These are phyloP conservation scores for Calypte anna DNA, from an alignment of 2,113 vertebrate genomes.

Conservation along the genomic window DNA sequence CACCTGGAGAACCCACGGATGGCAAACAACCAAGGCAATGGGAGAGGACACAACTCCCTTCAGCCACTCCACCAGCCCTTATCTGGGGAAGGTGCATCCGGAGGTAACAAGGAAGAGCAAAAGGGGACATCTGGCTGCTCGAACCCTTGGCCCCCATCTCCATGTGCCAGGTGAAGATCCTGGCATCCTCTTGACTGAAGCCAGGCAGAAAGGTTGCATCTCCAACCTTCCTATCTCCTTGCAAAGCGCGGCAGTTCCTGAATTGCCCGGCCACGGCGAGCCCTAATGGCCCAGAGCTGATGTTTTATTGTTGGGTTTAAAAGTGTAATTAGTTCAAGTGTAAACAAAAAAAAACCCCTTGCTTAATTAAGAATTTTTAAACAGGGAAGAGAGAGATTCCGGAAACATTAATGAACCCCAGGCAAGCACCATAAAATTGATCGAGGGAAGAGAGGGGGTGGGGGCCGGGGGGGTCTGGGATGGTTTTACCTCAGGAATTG, in stretches of 20 bases:
- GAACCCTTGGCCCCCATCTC: conserved; percentile 68
- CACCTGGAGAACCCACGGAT: not conserved
- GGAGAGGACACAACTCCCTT: not conserved
- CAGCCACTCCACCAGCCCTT: not conserved
- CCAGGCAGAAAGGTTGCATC: conserved; percentile 72
- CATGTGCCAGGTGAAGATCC: conserved; percentile 52
- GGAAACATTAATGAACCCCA: conserved; percentile 79
- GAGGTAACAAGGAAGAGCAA: conserved; percentile 64
- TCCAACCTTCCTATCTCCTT: conserved; percentile 77
- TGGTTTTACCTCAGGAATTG: conserved; percentile 33
- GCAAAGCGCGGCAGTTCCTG: conserved; percentile 78
- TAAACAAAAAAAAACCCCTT: conserved; percentile 85
- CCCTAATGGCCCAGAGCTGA: conserved; percentile 84
- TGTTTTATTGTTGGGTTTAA: conserved; percentile 90
- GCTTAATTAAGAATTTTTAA: conserved; percentile 92
- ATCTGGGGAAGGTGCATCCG: conserved; percentile 31
- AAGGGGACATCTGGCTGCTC: conserved; percentile 64
- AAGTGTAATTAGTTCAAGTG: conserved; percentile 91
- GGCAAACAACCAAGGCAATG: not conserved
- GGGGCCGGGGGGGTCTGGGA: conserved; percentile 25
- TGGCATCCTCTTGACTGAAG: conserved; percentile 80
- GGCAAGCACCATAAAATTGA: conserved; percentile 85
- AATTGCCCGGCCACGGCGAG: conserved; percentile 73
- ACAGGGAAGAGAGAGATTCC: conserved; percentile 81
- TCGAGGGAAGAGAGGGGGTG: conserved; percentile 71